phyloP scores from a whole-genome alignment of 2,797 vertebrate genomes.

The Crenichthys baileyi region DNA sequence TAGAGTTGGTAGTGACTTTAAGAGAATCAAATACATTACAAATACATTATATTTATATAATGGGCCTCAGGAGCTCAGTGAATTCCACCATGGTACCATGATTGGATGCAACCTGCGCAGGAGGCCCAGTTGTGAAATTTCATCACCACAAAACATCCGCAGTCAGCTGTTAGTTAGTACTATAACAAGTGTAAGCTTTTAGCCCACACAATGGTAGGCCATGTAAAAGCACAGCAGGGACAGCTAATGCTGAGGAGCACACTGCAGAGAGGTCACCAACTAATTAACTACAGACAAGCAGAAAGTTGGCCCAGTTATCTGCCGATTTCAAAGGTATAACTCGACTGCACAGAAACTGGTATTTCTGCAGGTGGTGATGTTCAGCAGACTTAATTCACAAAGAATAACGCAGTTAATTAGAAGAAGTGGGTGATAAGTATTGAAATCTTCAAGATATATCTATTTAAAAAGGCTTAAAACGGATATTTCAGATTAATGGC shows the following conservation, averaged over 20 bases:
- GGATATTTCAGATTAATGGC: background rate
- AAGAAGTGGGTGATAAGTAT: background rate
- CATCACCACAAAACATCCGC: background rate
- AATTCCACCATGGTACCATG: background rate
- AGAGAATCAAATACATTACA: no score
- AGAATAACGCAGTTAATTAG: background rate
- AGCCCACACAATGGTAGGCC: background rate
- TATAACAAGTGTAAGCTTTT: background rate
- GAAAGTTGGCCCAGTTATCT: background rate
- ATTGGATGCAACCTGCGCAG: background rate
- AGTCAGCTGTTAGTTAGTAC: background rate
- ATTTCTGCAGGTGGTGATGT: background rate
- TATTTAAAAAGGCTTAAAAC: background rate
- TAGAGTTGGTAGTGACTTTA: background rate
- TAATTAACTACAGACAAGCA: background rate
- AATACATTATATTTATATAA: no score
- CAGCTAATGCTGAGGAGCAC: background rate
- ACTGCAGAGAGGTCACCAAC: no score
- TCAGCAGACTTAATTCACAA: background rate
- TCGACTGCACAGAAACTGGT: background rate
- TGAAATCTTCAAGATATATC: background rate
- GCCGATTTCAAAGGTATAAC: background rate
- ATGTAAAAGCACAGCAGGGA: background rate
- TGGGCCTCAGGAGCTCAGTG: background rate
- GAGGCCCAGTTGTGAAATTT: background rate